Conservation (phyloP, 2,113 vertebrate genomes). For the Hydrolagus affinis region DNA sequence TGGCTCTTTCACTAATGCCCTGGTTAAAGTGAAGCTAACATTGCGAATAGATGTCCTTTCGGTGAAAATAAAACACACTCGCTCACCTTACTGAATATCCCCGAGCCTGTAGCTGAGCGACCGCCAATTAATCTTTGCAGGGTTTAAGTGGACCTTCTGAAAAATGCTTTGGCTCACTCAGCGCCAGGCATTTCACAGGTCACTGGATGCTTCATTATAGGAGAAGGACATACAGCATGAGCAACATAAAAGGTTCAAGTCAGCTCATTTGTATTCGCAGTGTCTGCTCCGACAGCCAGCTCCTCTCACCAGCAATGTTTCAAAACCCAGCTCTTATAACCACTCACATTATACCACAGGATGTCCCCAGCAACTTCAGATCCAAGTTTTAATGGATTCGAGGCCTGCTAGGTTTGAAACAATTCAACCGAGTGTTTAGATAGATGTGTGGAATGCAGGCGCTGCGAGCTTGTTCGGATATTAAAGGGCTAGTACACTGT, state of each 20-base stretch:
- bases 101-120: neutral
- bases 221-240: constrained; percentile 32
- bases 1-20: neutral
- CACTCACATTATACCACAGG: neutral
- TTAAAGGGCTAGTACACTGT: neutral
- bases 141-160: constrained; percentile 23
- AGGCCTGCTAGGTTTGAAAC: neutral
- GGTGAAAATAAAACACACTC: neutral
- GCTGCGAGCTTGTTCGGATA: neutral
- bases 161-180: constrained; percentile 27
- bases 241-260: constrained; percentile 21
- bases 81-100: neutral
- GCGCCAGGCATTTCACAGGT: constrained; percentile 35
- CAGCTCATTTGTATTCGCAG: constrained; percentile 19
- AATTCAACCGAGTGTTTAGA: neutral
- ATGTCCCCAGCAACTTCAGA: constrained; percentile 1
- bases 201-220: constrained; percentile 38
- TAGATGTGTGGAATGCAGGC: neutral
- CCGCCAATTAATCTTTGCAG: constrained; percentile 5
- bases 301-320: neutral
- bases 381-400: neutral
- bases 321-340: neutral
- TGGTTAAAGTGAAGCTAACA: neutral
- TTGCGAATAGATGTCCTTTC: neutral
- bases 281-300: constrained; percentile 19